Evolutionary conservation across 2,797 vertebrate genomes (phyloP), one percentile per base, ranked within the genome.

Genomic region (Ispidina lecontei): DNA sequence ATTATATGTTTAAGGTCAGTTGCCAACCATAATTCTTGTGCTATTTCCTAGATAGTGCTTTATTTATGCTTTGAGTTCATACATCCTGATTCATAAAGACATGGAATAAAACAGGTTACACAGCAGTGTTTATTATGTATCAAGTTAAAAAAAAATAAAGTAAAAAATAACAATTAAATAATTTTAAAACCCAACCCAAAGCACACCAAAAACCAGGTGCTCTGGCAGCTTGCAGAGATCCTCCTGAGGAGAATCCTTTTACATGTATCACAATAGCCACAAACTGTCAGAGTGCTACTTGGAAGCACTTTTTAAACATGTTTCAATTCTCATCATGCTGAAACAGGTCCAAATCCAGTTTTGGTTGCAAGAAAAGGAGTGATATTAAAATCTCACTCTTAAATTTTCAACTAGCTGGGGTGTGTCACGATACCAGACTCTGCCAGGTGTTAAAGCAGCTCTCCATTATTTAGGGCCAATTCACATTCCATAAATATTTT

Each of bases 1-100:
- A 79, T 89, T 92, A 88, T 49, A 74, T 39, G 43, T 65, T 74
- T 89, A 64, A 16, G 43, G 47, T 89, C 74, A 87, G n/a, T 82
- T 86, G 58, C 54, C 82, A 89, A 19, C 65, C 33, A 28, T 90
- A 90, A 68, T 89, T 90, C 77, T 49, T 63, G 41, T 63, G 37
- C 73, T 72, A 4, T 87, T 96, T 90, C 83, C 77, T 93, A 74
- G 64, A 31, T 7, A 47, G 54, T 55, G 23, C 46, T 82, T 90
- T 90, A 70, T 82, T 82, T 19, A 11, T 70, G 25, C 49, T 70
- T 64, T 73, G 82, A 73, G 47, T 71, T 91, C 62, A 43, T 85
- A 22, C 8, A 43, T 72, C 62, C 68, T 85, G 65, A 43, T 86
- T 46, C 33, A 46, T 87, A 91, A 93, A 73, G 44, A 88, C 26